Evolutionary conservation across 1,140 invertebrate species (phyloP).

Genomic region (Caerostris extrusa): DNA sequence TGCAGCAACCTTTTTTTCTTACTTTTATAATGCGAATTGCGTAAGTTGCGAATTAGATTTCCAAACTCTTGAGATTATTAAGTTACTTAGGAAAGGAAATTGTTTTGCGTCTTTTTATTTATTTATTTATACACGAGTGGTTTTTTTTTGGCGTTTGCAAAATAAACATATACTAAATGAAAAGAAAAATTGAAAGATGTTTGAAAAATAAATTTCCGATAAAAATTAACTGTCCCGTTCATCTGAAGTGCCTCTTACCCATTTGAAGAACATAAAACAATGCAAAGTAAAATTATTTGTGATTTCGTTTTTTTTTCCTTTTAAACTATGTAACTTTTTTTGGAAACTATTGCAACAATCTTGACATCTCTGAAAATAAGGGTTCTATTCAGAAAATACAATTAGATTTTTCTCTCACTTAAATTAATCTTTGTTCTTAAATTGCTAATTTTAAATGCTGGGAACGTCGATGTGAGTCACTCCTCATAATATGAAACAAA

Average conservation of each 20-base stretch:
- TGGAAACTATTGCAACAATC: no score
- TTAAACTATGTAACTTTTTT: no score
- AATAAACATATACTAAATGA: not conserved
- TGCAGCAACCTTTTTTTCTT: no score
- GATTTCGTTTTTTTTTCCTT: no score
- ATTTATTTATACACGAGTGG: not conserved
- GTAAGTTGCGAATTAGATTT: slow-evolving; percentile 20
- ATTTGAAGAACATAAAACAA: not conserved
- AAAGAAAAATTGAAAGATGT: not conserved
- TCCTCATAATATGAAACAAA: no score
- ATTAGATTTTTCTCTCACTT: no score
- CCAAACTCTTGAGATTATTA: not conserved
- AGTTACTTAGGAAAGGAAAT: slow-evolving; percentile 31
- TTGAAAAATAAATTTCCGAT: not conserved
- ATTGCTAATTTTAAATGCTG: no score
- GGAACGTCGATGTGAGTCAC: no score
- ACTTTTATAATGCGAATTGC: not conserved
- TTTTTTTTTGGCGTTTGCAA: not conserved
- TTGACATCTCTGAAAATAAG: no score
- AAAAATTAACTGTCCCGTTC: not conserved
- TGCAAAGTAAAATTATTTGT: no score
- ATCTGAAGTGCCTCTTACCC: not conserved
- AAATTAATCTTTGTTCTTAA: no score
- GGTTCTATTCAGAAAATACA: no score
- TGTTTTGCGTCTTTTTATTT: not conserved